Evolutionary conservation across 1,140 invertebrate genomes (phyloP).

Genomic region (Penaeus vannamei): DNA sequence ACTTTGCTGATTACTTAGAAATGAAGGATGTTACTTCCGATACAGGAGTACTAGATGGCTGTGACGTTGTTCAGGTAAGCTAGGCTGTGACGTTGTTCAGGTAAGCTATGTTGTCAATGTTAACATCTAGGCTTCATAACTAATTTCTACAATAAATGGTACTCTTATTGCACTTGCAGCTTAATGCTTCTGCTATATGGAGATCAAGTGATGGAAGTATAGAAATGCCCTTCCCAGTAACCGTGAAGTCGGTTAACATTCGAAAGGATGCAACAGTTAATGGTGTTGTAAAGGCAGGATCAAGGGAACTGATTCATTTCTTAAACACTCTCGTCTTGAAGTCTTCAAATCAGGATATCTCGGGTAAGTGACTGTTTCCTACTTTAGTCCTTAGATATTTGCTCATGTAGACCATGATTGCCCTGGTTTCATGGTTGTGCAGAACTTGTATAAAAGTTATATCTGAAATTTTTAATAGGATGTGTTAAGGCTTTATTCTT

Average conservation of each 20-base stretch:
- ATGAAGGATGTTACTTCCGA: neutral
- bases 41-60: neutral
- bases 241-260: neutral
- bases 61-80: slow-evolving; percentile 24
- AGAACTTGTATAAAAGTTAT: too few species aligned
- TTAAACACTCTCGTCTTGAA: slow-evolving; percentile 22
- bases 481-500: too few species aligned
- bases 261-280: neutral
- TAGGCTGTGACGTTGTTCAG: too few species aligned
- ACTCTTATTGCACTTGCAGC: neutral
- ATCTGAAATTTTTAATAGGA: too few species aligned
- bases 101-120: too few species aligned
- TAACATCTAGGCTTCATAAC: too few species aligned
- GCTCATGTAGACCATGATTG: too few species aligned
- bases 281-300: neutral
- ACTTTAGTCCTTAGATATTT: neutral
- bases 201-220: neutral
- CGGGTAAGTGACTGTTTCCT: neutral
- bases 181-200: neutral
- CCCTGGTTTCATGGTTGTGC: too few species aligned
- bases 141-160: too few species aligned
- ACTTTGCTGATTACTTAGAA: neutral
- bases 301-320: neutral
- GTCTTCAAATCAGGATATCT: slow-evolving; percentile 43
- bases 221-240: neutral